Base-by-base conservation (phyloP, 2,888 invertebrate genomes). In the Malthinus seriepunctatus region DNA sequence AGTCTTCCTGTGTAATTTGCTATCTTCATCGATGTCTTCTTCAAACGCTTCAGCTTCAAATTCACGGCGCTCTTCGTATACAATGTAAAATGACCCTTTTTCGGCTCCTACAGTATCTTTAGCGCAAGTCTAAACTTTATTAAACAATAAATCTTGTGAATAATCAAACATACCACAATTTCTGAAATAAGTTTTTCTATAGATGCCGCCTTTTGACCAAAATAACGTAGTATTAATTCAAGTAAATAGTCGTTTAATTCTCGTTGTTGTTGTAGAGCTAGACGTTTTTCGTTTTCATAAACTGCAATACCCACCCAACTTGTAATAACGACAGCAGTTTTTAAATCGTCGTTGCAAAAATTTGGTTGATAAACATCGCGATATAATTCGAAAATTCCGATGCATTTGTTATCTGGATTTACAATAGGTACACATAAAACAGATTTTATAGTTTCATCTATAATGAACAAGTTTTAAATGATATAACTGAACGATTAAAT, bases 341-440 rank as follows among this genome's bases (percentile, higher is more conserved):
- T 75, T 35, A 78, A 60, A 54, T 78, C 76, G 1, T 74, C 69
- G 62, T 72, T 71, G 32, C 60, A 62, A 55, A 76, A 79, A 1
- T 71, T 66, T 3, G 59, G 51, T 50, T 71, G 69, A 3, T 68
- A 63, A 3, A 73, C 64, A 37, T 82, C 82, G 62, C 83, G 75
- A 64, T 82, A 85, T 46, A 86, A 69, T 69, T 86, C 86, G 1
- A 86, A 74, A 0, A 86, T 83, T 1, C 84, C 85, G 54, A 83
- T 81, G 65, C 84, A 84, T 1, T 82, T 82, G 0, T 83, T 82
- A 50, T 84, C 83, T 0, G 84, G 83, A 35, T 83, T 83, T 1
- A 85, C 78, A 0, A 86, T 78, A 1, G 86, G 86, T 71, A 85
- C 81, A 65, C 84, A 83, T 0, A 86, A 74, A 0, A 85, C 84